phyloP scores from a whole-genome alignment of 2,888 invertebrate genomes.

The Notocelia uddmanniana region DNA sequence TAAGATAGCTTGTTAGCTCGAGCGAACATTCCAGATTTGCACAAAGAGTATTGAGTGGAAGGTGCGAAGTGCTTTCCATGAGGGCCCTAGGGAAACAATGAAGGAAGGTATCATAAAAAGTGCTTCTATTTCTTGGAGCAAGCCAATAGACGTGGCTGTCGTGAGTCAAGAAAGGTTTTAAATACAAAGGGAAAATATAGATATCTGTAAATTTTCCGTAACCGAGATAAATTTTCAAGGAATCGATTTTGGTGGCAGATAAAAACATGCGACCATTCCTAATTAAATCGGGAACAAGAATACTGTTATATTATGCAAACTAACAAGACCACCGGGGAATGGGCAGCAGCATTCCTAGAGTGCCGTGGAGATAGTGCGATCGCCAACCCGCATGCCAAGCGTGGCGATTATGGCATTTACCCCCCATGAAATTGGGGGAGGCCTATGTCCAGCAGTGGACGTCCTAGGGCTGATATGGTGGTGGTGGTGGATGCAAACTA shows the following conservation, averaged over 20 bases:
- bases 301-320: no score
- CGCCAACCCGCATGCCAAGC: no score
- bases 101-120: constrained; percentile 61
- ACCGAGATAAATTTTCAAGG: background rate
- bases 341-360: no score
- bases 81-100: constrained; percentile 64
- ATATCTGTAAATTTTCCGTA: background rate
- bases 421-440: no score
- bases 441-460: no score
- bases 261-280: no score
- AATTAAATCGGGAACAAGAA: no score
- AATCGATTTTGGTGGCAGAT: background rate
- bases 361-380: no score
- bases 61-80: constrained; percentile 67
- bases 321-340: no score
- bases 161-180: constrained; percentile 7
- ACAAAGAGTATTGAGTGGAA: constrained; percentile 53
- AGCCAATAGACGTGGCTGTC: constrained; percentile 44
- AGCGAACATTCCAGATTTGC: constrained; percentile 36
- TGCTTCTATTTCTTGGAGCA: constrained; percentile 53
- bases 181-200: background rate
- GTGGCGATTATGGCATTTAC: no score
- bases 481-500: no score
- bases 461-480: no score
- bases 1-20: constrained; percentile 15